These are phyloP conservation scores for Heliangelus exortis DNA, from an alignment of 2,797 vertebrate genomes.

Conservation along the genomic window DNA sequence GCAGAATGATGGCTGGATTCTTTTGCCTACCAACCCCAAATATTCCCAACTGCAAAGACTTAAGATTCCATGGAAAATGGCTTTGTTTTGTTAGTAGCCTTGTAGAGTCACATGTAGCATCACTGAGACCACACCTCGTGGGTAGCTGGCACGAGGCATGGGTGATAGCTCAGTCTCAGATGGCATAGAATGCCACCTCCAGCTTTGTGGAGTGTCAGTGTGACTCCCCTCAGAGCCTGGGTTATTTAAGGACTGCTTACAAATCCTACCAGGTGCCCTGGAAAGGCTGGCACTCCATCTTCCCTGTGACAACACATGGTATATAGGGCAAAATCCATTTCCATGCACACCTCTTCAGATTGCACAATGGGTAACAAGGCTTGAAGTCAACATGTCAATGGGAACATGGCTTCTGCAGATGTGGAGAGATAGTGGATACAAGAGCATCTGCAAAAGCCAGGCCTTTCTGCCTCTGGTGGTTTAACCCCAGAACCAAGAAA, in stretches of 20 bases:
- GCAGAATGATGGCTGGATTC: neutral
- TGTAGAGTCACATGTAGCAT: neutral
- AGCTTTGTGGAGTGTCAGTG: neutral
- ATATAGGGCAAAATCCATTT: neutral
- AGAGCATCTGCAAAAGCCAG: neutral
- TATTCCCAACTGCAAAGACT: neutral
- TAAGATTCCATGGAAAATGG: neutral
- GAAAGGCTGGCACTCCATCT: neutral
- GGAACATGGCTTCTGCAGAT: neutral
- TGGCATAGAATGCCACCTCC: neutral
- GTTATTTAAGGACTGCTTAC: neutral
- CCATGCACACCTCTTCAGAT: neutral
- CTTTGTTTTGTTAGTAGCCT: neutral
- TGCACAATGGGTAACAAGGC: neutral
- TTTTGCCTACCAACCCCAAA: neutral
- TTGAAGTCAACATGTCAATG: neutral
- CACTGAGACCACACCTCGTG: neutral
- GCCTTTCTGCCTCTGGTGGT: neutral
- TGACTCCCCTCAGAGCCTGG: neutral
- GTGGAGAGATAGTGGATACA: neutral
- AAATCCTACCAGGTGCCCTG: neutral
- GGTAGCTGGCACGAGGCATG: rapidly evolving
- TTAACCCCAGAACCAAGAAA: too few species aligned
- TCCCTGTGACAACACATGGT: neutral
- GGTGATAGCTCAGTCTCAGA: neutral